Evolutionary conservation across 1,140 invertebrate species (phyloP).

Genomic region (Mamestra configurata): DNA sequence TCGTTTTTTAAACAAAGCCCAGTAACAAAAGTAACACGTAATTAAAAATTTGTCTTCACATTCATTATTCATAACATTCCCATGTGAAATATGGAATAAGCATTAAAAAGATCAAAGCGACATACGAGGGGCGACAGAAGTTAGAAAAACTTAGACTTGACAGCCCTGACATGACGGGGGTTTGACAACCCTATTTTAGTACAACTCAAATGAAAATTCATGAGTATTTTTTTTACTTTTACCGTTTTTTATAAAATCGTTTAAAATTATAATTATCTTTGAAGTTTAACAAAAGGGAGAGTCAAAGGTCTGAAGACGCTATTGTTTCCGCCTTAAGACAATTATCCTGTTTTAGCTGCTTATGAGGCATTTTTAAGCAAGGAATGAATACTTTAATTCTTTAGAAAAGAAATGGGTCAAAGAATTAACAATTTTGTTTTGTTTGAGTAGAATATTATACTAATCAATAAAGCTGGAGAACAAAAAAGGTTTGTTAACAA

Average conservation of each 20-base stretch:
- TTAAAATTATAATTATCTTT: slow-evolving; percentile 51
- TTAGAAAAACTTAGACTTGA: slow-evolving; percentile 57
- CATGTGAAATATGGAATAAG: slow-evolving; percentile 58
- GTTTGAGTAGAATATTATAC: neutral
- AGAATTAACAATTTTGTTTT: neutral
- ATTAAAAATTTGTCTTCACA: slow-evolving; percentile 49
- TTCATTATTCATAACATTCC: slow-evolving; percentile 55
- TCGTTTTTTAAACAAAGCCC: neutral
- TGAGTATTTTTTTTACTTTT: slow-evolving; percentile 37
- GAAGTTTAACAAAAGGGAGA: slow-evolving; percentile 44
- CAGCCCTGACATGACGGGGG: slow-evolving; percentile 59
- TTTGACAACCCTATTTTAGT: slow-evolving; percentile 64
- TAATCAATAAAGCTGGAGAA: neutral
- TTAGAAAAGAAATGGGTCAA: neutral
- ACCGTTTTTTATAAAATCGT: slow-evolving; percentile 36
- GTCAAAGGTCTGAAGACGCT: slow-evolving; percentile 49
- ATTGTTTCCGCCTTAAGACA: slow-evolving; percentile 37
- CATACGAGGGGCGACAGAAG: slow-evolving; percentile 54
- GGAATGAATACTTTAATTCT: slow-evolving; percentile 8
- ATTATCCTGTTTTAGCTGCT: slow-evolving; percentile 45
- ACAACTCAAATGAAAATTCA: slow-evolving; percentile 60
- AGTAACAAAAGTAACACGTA: slow-evolving; percentile 3
- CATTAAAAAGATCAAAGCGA: slow-evolving; percentile 61
- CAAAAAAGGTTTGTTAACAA: neutral
- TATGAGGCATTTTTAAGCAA: slow-evolving; percentile 28